Conservation (phyloP, 2,888 invertebrate genomes). For the Pollenia griseotomentosa region DNA sequence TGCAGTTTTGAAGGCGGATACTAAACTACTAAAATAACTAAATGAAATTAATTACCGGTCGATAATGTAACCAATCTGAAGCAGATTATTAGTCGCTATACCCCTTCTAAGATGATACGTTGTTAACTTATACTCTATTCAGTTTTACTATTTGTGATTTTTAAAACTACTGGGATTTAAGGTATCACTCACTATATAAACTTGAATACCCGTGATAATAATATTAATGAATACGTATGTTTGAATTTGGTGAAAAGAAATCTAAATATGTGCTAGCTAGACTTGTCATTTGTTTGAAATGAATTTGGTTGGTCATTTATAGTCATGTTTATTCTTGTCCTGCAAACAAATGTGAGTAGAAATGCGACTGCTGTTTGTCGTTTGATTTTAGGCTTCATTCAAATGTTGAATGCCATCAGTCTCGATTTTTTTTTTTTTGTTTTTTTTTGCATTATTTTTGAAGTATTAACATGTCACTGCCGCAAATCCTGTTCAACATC, state of each 20-base stretch:
- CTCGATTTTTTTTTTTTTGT: neutral
- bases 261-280: neutral
- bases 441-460: neutral
- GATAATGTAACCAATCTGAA: no score
- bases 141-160: no score
- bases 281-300: neutral
- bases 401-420: conserved; percentile 46
- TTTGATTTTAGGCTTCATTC: conserved; percentile 16
- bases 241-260: neutral
- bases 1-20: no score
- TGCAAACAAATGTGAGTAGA: neutral
- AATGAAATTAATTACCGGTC: no score
- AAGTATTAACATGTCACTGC: conserved; percentile 29
- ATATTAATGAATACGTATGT: no score
- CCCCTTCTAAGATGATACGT: no score
- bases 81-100: no score
- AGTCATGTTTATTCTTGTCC: conserved; percentile 7
- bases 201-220: no score
- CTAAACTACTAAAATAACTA: no score
- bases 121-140: no score
- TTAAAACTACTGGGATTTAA: no score
- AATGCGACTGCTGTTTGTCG: conserved; percentile 1
- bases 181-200: no score
- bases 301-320: conserved; percentile 22
- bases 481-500: conserved; percentile 37